Conservation (phyloP, 2,113 vertebrate species). For the Tragelaphus scriptus region DNA sequence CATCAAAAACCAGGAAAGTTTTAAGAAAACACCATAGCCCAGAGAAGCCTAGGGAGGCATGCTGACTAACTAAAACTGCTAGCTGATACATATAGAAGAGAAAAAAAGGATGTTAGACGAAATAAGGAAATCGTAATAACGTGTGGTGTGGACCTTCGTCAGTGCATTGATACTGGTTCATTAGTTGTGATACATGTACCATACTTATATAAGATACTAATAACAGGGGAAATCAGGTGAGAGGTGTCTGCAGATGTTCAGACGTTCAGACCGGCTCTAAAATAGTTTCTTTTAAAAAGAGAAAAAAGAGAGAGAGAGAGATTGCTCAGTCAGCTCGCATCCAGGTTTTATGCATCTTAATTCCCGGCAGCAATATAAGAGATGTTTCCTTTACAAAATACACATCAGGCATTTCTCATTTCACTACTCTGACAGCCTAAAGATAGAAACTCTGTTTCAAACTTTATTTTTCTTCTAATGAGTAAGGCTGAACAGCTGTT, state of each 20-base stretch:
- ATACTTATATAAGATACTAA: not conserved
- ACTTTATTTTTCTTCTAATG: not conserved
- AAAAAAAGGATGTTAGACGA: not conserved
- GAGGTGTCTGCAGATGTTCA: not conserved
- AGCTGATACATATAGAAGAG: not conserved
- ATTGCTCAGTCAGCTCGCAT: not conserved
- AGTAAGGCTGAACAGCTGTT: not conserved
- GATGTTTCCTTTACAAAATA: not conserved
- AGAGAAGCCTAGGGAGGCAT: not conserved
- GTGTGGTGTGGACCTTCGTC: not conserved
- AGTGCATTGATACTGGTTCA: not conserved
- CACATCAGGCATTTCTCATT: not conserved
- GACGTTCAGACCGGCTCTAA: not conserved
- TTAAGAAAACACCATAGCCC: not conserved
- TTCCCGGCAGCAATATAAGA: not conserved
- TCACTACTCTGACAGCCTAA: not conserved
- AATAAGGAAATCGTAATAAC: not conserved
- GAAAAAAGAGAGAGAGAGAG: not conserved
- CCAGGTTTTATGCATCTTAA: not conserved
- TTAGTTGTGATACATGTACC: not conserved
- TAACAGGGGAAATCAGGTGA: too few species aligned
- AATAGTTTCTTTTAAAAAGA: not conserved
- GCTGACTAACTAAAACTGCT: not conserved
- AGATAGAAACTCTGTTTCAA: not conserved
- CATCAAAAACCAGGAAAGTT: not conserved